These are phyloP conservation scores for Nemurella pictetii DNA, from an alignment of 2,888 invertebrate species.

Conservation along the genomic window DNA sequence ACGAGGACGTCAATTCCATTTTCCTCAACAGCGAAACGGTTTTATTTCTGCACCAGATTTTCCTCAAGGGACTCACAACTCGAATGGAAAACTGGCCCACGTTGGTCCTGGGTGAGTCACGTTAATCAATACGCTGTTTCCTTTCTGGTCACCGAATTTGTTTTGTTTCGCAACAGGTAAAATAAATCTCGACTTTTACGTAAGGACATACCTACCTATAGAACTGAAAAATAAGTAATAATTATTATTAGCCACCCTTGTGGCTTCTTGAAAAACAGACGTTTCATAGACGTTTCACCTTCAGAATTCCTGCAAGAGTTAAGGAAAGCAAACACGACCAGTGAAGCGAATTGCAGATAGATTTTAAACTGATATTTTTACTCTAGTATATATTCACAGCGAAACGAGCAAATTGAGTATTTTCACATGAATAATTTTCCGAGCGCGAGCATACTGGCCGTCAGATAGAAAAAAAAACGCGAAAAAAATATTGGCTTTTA, in stretches of 20 bases:
- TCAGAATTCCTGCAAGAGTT: no score
- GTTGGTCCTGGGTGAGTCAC: slow-evolving; percentile 75
- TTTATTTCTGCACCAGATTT: slow-evolving; percentile 90
- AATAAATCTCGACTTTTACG: no score
- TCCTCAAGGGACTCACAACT: slow-evolving; percentile 87
- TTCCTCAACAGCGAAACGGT: slow-evolving; percentile 92
- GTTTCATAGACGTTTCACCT: no score
- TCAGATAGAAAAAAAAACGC: not conserved
- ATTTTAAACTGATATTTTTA: not conserved
- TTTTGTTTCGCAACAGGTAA: no score
- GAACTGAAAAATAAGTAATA: no score
- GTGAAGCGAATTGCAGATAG: not conserved
- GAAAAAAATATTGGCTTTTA: not conserved
- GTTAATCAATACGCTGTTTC: not conserved
- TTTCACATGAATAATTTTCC: not conserved
- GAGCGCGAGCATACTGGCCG: not conserved
- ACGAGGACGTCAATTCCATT: slow-evolving; percentile 92
- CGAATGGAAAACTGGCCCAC: slow-evolving; percentile 94
- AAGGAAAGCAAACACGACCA: no score
- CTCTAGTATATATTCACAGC: not conserved
- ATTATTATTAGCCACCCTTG: no score
- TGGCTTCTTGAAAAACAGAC: no score
- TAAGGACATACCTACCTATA: no score
- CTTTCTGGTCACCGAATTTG: no score
- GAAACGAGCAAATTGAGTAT: not conserved